Evolutionary conservation across 2,113 vertebrate genomes (phyloP), one percentile per base, ranked within the genome.

Genomic region (Rhinolophus sinicus): DNA sequence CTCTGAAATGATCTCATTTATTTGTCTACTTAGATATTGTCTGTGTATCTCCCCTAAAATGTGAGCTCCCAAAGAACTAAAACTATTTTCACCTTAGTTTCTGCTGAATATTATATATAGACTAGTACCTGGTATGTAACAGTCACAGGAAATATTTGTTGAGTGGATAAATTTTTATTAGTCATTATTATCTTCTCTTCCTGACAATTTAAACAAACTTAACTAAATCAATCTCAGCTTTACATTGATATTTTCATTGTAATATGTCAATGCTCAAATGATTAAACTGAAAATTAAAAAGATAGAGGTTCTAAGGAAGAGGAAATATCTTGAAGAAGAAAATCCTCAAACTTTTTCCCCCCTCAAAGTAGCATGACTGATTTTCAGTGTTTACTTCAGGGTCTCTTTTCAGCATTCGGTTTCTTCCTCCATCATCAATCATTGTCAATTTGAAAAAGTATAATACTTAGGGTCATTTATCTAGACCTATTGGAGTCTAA

Each of bases 401-500:
- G 98, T 98, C 98, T 98, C 98, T 98, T 99, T 99, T 98, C 99
- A 98, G 98, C 99, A 99, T 99, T 99, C 98, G 98, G 99, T 99
- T 99, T 98, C 98, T 94, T 97, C 95, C 98, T 98, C 98, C 69
- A 94, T 99, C 99, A 99, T 99, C 99, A 98, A 99, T 99, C 99
- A 99, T 88, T 99, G 99, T 99, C 98, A 99, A 97, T 98, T 98
- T 99, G 99, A 99, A 99, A 99, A 98, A 99, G 98, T 98, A 98
- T 98, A 98, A 98, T 98, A 99, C 98, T 99, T 99, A 99, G 98
- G 99, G 99, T 99, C 99, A 99, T 99, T 99, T 99, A 99, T 99
- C 98, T 98, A 99, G 98, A 98, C 99, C 99, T 99, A 99, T 99
- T 99, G 98, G 99, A 99, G 99, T 98, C 98, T 99, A 98, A 99